Conservation (phyloP, 2,113 vertebrate species). For the Gopherus flavomarginatus region DNA sequence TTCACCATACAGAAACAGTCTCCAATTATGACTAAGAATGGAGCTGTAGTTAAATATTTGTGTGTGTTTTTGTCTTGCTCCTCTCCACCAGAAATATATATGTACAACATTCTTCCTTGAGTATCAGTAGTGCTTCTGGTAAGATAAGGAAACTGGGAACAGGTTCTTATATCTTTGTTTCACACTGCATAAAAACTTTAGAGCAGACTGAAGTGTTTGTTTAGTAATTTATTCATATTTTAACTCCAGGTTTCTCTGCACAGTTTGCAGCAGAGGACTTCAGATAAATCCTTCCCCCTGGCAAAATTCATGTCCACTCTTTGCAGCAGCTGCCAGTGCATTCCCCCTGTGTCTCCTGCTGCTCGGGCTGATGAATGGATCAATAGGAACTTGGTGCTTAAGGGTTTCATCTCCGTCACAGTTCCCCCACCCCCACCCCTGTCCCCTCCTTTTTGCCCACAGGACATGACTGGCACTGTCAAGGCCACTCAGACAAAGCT, state of each 20-base stretch:
- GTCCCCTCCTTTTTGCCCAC: not conserved
- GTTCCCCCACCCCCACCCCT: not conserved
- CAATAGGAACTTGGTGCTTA: not conserved
- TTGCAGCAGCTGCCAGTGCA: not conserved
- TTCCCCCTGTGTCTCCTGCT: not conserved
- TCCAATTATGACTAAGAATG: slow-evolving; percentile 40
- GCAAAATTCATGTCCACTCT: fast-evolving
- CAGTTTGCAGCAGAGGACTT: not conserved
- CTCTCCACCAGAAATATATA: not conserved
- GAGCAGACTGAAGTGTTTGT: not conserved
- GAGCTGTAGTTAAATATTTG: slow-evolving; percentile 43
- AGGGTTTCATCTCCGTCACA: not conserved
- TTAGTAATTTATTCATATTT: not conserved
- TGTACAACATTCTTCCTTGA: not conserved
- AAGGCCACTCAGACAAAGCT: not conserved
- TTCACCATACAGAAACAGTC: slow-evolving; percentile 34
- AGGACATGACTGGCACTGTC: not conserved
- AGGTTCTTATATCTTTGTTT: not conserved
- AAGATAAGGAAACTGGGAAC: slow-evolving; percentile 7
- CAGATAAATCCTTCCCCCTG: not conserved
- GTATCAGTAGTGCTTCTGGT: not conserved
- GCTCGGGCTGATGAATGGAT: not conserved
- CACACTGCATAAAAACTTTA: not conserved
- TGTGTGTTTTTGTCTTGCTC: not conserved
- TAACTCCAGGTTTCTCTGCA: not conserved